Evolutionary conservation across 2,113 vertebrate genomes (phyloP), one percentile per base, ranked within the genome.

Genomic region (Bufo gargarizans): DNA sequence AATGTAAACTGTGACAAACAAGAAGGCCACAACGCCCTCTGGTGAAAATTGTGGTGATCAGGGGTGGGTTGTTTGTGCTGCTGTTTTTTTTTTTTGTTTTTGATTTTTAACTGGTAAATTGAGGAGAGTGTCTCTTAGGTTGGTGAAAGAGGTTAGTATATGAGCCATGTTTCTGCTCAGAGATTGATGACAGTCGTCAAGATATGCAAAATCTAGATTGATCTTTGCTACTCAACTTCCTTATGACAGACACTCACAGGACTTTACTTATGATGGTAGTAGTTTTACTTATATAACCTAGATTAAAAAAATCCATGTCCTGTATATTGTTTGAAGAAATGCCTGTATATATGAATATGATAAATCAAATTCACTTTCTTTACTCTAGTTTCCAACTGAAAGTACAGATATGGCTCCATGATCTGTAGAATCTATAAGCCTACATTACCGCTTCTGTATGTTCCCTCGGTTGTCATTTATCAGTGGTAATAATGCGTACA

Each of bases 401-500:
- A 53, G 19, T 47, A 82, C 33, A 19, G 13, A 45, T 20, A 63
- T 83, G 82, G n/a, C 13, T n/a, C 55, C 82, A 55, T 53, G 82
- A 55, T 59, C 20, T 85, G 47, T 86, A 65, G 5, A 86, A 86
- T 53, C 74, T 77, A 78, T 78, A 86, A 86, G 47, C 59, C 74
- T 67, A 3, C 74, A 67, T 74, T 59, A 74, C 56, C 4, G n/a
- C 69, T 74, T 59, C 55, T 22, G n/a, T 13, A 13, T 50, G 22
- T 55, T 77, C 7, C 56, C 45, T 10, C 33, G 49, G 17, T 49
- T 20, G 13, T 65, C 72, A 86, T 86, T 86, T 63, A 77, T 86
- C 85, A 86, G 19, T 77, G 85, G 85, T 86, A 86, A 86, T 86
- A 86, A 86, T 86, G 72, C 85, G 77, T 77, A 61, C 43, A 86